A percentile compares a stretch with the other conserved stretches of the same genome.
These are phyloP conservation scores for Zhengitettix transpicula DNA, from an alignment of 2,888 invertebrate genomes.

Conservation along the genomic window DNA sequence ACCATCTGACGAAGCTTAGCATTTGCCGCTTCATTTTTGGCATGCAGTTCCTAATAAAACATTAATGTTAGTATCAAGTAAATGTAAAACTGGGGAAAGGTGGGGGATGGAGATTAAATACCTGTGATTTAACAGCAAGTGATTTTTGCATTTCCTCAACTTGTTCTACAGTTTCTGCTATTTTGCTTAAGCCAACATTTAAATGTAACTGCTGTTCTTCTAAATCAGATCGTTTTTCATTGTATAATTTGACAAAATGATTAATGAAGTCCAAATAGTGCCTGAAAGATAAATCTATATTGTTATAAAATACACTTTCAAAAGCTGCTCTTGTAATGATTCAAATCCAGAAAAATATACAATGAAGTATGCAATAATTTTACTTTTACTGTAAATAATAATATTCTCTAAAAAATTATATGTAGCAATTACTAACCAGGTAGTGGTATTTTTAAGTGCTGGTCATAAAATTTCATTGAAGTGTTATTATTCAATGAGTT, in stretches of 20 bases:
- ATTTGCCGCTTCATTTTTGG: conserved; percentile 97
- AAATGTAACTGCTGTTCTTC: conserved; percentile 98
- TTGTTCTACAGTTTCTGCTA: conserved; percentile 97
- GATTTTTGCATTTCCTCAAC: conserved; percentile 99
- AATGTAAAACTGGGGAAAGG: not conserved
- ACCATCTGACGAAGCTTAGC: conserved; percentile 99
- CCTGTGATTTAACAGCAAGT: conserved; percentile 86
- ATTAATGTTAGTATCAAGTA: not conserved
- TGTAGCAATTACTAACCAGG: too few species aligned
- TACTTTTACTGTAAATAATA: not conserved
- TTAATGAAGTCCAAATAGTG: conserved; percentile 99
- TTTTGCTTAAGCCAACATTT: conserved; percentile 96
- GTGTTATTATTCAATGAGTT: too few species aligned
- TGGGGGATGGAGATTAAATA: conserved; percentile 16
- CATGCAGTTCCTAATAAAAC: conserved; percentile 55
- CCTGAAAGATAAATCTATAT: conserved; percentile 23
- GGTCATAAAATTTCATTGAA: too few species aligned
- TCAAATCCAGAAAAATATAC: not conserved
- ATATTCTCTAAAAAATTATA: too few species aligned
- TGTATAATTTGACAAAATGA: conserved; percentile 94
- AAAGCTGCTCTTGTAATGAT: not conserved
- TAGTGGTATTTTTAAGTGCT: too few species aligned
- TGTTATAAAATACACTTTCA: not conserved
- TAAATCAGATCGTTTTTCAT: conserved; percentile 92
- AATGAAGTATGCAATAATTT: not conserved